A percentile compares a stretch with the other conserved stretches of the same genome.
These are phyloP conservation scores for Muschampia plurimacula DNA, from an alignment of 2,888 invertebrate species.

Conservation along the genomic window DNA sequence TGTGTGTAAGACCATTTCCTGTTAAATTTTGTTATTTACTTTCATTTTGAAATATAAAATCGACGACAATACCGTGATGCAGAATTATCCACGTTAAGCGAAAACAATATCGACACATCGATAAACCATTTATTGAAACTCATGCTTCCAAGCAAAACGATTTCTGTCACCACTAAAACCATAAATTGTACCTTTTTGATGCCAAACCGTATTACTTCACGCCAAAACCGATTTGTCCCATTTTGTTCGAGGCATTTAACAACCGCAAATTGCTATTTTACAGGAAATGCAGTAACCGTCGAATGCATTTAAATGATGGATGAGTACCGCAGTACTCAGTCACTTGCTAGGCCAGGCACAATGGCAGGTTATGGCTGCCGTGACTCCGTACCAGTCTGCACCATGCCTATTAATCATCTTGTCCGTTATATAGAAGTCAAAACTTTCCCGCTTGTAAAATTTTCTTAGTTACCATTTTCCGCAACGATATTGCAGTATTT, in stretches of 20 bases:
- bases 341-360: slow-evolving; percentile 13
- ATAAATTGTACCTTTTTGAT: slow-evolving; percentile 31
- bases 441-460: neutral
- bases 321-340: slow-evolving; percentile 25
- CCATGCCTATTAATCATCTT: slow-evolving; percentile 33
- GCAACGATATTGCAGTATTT: neutral
- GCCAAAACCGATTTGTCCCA: slow-evolving; percentile 24
- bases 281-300: slow-evolving; percentile 26
- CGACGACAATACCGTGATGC: neutral
- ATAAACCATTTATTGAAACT: slow-evolving; percentile 26
- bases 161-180: slow-evolving; percentile 26
- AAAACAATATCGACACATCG: neutral
- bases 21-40: no score
- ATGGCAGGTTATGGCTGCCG: slow-evolving; percentile 26
- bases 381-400: slow-evolving; percentile 32
- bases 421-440: slow-evolving; percentile 27
- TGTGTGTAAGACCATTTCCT: no score
- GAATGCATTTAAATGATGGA: slow-evolving; percentile 35
- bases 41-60: neutral
- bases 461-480: neutral
- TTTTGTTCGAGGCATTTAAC: slow-evolving; percentile 27
- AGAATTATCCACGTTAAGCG: neutral
- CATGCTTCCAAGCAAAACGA: slow-evolving; percentile 12
- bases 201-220: slow-evolving; percentile 32
- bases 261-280: slow-evolving; percentile 34